A percentile compares a stretch with the other conserved stretches of the same genome.
Conservation (phyloP, 2,113 vertebrate species). For the Empidonax alnorum region DNA sequence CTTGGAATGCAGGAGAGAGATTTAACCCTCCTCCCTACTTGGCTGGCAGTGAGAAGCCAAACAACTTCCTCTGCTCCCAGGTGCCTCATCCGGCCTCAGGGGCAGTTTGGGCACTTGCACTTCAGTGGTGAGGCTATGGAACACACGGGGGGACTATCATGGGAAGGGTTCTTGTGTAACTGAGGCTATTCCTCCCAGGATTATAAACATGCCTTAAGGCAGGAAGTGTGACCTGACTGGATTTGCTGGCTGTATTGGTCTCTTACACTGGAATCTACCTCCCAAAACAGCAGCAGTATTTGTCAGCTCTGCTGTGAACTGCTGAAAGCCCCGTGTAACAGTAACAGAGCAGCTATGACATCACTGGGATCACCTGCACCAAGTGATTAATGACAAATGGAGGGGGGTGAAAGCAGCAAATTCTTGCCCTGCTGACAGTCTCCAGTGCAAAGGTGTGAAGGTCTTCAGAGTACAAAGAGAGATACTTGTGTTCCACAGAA, state of each 20-base stretch:
- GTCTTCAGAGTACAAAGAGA: not conserved
- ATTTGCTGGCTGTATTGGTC: not conserved
- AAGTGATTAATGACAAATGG: not conserved
- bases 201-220: not conserved
- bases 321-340: not conserved
- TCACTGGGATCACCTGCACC: rapidly evolving
- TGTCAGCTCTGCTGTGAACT: not conserved
- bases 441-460: not conserved
- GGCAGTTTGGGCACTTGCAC: not conserved
- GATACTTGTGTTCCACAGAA: not conserved
- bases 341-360: not conserved
- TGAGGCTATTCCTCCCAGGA: not conserved
- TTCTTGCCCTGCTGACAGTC: not conserved
- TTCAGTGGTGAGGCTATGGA: not conserved
- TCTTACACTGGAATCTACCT: not conserved
- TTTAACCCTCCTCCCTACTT: not conserved
- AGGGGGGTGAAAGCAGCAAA: not conserved
- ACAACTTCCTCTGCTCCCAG: not conserved
- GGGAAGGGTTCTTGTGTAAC: not conserved
- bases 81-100: not conserved
- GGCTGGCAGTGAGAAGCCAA: not conserved
- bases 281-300: not conserved
- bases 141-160: not conserved
- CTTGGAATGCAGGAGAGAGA: not conserved
- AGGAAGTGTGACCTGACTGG: not conserved